Base-by-base conservation (phyloP, 2,113 vertebrate genomes). In the Salvator merianae region DNA sequence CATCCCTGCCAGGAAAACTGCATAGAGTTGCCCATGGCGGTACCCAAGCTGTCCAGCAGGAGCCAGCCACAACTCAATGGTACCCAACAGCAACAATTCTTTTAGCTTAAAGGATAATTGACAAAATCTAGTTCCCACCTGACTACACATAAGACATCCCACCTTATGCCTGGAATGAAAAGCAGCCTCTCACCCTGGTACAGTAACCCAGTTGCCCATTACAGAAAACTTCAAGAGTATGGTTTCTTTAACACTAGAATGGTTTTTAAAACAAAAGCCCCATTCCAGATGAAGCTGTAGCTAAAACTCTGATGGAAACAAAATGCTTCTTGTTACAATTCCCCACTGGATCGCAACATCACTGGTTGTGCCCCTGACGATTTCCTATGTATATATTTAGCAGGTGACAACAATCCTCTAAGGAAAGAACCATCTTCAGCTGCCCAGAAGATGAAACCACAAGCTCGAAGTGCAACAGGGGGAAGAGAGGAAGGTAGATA, bases 331-430 rank as follows among this genome's bases (percentile, higher is more conserved):
- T 50, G n/a, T 66, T 71, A 3, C 55, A 53, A 20, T 34, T 9
- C 12, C 53, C 9, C 63, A 38, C n/a, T 24, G 50, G 16, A 28
- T 5, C 2, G 20, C 10, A 14, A 47, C 75, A 24, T 9, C 24
- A 34, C 24, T 78, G 78, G 78, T 78, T 86, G 59, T 7, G 2
- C 85, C 36, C 74, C 55, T 40, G 80, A 65, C 30, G 53, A 66
- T 65, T 7, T 24, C 32, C 32, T 30, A n/a, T 6, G 3, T 16
- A 24, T 77, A 77, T 72, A 77, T 78, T 72, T 77, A 78, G 74
- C 12, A 28, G 3, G n/a, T 38, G 66, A 72, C 79, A 72, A 63
- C 28, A 43, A 14, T n/a, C 40, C 55, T 16, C 24, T 22, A 18
- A 30, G 36, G 20, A 24, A 16, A 12, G 40, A 38, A 8, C 36